Evolutionary conservation across 2,113 vertebrate genomes (phyloP), one percentile per base, ranked within the genome.

Genomic region (Pedionomus torquatus): DNA sequence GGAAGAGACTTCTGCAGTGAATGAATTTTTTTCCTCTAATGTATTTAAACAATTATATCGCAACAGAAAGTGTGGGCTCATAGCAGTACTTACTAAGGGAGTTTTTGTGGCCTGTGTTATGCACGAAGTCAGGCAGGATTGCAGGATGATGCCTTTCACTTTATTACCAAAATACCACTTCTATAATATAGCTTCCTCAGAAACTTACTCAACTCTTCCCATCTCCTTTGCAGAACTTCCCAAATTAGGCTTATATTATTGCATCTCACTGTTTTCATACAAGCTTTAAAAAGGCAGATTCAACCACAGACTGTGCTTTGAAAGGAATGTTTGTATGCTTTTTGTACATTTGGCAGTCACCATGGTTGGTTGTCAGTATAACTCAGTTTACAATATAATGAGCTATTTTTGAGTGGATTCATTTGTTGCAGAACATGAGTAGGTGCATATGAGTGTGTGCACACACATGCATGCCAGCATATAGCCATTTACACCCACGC

Each of bases 261-360:
- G 74, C 44, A 87, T 91, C 51, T 35, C 48, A 78, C 77, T 96
- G 83, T 87, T 95, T 94, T 91, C 74, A 75, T 84, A 89, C 74
- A 89, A 75, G 33, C 44, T 84, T 89, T 60, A 69, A 74, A 96
- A 95, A 87, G 51, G 35, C 79, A 95, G 66, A 93, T 82, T 95
- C 89, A 75, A 64, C 61, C 39, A 51, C 72, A 87, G 80, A 58
- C 83, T 89, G 83, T 90, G 78, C 57, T 75, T 87, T 93, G 94
- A 95, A 86, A 77, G 21, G 48, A 76, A 48, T 63, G 44, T 88
- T 89, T 87, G 51, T 82, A 37, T 75, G 39, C 37, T 82, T 95
- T 92, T 93, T 76, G 90, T 83, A n/a, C 21, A 52, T 80, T 86
- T 94, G 92, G 74, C 88, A 89, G 79, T 93, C 93, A 66, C 79